phyloP scores from a whole-genome alignment of 2,888 invertebrate species.

The Nemotelus nigrinus region DNA sequence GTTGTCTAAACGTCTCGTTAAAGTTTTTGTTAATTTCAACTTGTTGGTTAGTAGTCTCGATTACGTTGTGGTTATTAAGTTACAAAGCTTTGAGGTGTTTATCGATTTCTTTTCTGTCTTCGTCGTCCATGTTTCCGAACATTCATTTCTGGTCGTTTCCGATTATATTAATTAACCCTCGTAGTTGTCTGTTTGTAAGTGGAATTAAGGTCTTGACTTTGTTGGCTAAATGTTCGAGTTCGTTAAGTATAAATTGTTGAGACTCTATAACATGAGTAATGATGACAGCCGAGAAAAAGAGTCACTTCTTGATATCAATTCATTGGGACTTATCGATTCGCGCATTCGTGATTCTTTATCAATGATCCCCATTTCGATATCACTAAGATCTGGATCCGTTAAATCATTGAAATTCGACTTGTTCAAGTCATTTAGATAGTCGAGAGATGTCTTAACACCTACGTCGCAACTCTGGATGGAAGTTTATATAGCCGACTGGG shows the following conservation, averaged over 20 bases:
- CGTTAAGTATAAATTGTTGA: constrained; percentile 56
- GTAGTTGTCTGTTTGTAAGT: too few species aligned
- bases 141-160: too few species aligned
- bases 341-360: constrained; percentile 66
- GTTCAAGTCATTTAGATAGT: constrained; percentile 71
- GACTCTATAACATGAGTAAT: constrained; percentile 60
- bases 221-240: constrained; percentile 64
- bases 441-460: constrained; percentile 70
- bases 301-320: constrained; percentile 63
- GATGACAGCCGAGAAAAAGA: constrained; percentile 62
- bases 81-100: too few species aligned
- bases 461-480: constrained; percentile 72
- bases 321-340: constrained; percentile 64
- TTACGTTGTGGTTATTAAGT: too few species aligned
- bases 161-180: too few species aligned
- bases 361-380: constrained; percentile 71
- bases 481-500: constrained; percentile 92
- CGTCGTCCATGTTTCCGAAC: too few species aligned
- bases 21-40: too few species aligned
- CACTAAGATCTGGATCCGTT: constrained; percentile 73
- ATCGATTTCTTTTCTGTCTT: too few species aligned
- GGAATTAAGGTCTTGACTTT: constrained; percentile 38
- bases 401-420: constrained; percentile 73
- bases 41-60: too few species aligned
- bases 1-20: too few species aligned